Evolutionary conservation across 1,140 invertebrate species (phyloP).

Genomic region (Drosophila tropicalis): DNA sequence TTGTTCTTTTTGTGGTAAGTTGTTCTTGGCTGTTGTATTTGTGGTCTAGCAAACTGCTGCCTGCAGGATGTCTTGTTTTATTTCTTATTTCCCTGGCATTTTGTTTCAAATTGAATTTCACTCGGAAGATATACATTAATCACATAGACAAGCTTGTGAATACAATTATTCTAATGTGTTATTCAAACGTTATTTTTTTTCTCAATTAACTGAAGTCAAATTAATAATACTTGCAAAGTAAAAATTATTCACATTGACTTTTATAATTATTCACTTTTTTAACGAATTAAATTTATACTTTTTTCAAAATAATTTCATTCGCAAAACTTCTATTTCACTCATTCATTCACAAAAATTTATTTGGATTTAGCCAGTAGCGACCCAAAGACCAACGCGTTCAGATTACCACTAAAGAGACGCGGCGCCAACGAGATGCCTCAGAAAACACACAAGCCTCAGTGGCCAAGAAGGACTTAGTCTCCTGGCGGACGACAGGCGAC

Average conservation of each 20-base stretch:
- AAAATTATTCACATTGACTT: not conserved
- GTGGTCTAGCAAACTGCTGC: not conserved
- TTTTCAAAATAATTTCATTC: conserved; percentile 21
- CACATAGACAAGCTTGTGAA: conserved; percentile 23
- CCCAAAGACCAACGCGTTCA: conserved; percentile 55
- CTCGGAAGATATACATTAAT: conserved; percentile 62
- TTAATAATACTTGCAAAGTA: not conserved
- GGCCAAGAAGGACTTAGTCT: conserved; percentile 48
- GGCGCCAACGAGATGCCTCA: conserved; percentile 41
- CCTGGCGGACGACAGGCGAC: conserved; percentile 24
- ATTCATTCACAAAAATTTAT: conserved; percentile 59
- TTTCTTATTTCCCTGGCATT: conserved; percentile 53
- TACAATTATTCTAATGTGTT: not conserved
- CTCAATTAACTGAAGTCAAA: not conserved
- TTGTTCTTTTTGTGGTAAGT: conserved; percentile 26
- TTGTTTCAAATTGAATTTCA: conserved; percentile 73
- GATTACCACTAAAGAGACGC: conserved; percentile 56
- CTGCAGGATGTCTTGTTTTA: conserved; percentile 32
- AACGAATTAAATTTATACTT: conserved; percentile 13
- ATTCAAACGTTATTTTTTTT: not conserved
- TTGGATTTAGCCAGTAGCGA: conserved; percentile 48
- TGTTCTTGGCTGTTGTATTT: conserved; percentile 35
- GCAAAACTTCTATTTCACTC: conserved; percentile 40
- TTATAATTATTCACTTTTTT: not conserved
- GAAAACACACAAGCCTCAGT: conserved; percentile 37